Base-by-base conservation (phyloP, 2,113 vertebrate genomes). In the Oncorhynchus clarkii region DNA sequence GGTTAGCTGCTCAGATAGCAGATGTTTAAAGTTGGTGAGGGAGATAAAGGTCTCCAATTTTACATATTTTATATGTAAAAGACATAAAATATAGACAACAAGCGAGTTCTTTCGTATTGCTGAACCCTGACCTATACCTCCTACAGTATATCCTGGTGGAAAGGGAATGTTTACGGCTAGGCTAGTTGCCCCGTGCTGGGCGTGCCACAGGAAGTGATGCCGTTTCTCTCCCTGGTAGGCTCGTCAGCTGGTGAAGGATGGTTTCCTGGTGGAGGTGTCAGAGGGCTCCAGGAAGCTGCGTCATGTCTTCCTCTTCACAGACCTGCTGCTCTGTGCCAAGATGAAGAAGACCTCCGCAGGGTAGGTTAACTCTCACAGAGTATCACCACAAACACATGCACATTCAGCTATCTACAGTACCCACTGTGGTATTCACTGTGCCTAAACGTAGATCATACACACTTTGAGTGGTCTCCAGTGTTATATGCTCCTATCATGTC, bases 301-400 rank as follows among this genome's bases (percentile, higher is more conserved):
- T 22, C 98, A 99, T 0, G 95, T 99, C 84, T 99, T 99, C 93
- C 95, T 99, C 87, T 99, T 99, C 91, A 99, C 98, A 0, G 98
- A 99, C 2, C 93, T 99, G 87, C 92, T 99, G 26, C 96, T 99
- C 70, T 99, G 98, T 2, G 97, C 97, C 92, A 99, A 99, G 90
- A 95, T 99, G 89, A 99, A 99, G 93, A 99, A 99, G 92, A 92
- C 96, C 0, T 86, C 96, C 0, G 97, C 93, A 2, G 97, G 97
- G 98, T 99, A 93, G 92, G 95, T 73, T 1, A 39, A 22, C 65
- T 14, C n/a, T 11, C 73, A 24, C 54, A 73, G 45, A 45, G 39
- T 51, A 70, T 22, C 73, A 60, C 31, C 66, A 18, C 66, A 60
- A 64, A 73, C 31, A 54, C 39, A 60, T 39, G 29, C 29, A 24